Percentiles rank a stretch among this genome's conserved stretches.
Evolutionary conservation across 2,888 invertebrate species (phyloP).

Genomic region (Xylota sylvarum): DNA sequence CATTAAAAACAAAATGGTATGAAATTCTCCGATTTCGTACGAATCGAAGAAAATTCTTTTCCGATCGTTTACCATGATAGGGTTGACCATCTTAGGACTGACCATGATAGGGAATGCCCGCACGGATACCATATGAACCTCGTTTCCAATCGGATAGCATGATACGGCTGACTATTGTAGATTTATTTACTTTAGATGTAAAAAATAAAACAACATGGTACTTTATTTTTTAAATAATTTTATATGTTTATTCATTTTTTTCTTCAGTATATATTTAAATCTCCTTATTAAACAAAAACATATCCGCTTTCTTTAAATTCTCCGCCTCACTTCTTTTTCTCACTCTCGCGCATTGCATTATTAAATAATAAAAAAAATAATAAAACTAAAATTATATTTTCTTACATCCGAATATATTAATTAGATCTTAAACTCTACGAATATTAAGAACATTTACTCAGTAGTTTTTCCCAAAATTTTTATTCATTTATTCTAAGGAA

Average conservation of each 20-base stretch:
- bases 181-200: no score
- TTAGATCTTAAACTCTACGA: conserved; percentile 32
- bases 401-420: conserved; percentile 56
- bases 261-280: conserved; percentile 45
- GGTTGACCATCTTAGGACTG: no score
- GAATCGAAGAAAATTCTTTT: no score
- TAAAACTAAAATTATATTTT: conserved; percentile 48
- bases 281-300: conserved; percentile 43
- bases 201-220: background rate
- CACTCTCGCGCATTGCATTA: conserved; percentile 67
- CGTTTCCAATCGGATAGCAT: no score
- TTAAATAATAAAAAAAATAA: conserved; percentile 57
- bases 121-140: no score
- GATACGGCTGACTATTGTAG: no score
- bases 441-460: conserved; percentile 46
- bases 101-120: no score
- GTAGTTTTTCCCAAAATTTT: conserved; percentile 41
- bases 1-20: no score
- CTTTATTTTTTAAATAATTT: conserved; percentile 63
- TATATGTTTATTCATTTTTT: conserved; percentile 67
- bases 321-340: conserved; percentile 41
- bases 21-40: no score
- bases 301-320: conserved; percentile 35
- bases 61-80: no score
- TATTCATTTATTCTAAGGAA: background rate